A percentile compares a stretch with the other conserved stretches of the same genome.
These are phyloP conservation scores for Anomalospiza imberbis DNA, from an alignment of 2,797 vertebrate species.

Conservation along the genomic window DNA sequence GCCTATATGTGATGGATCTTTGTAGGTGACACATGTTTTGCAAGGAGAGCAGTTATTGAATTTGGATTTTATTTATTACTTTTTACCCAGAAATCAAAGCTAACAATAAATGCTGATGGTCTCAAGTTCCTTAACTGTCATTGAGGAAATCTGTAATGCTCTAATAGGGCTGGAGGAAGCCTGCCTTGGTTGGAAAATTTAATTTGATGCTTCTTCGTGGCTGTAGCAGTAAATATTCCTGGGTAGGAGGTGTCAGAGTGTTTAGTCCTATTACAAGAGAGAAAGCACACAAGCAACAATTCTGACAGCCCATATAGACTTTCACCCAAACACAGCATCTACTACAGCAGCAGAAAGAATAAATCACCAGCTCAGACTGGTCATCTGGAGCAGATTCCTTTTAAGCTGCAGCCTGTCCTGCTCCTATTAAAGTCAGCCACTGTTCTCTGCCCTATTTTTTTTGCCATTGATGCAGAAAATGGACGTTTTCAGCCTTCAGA, in stretches of 20 bases:
- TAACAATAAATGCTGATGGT: background rate
- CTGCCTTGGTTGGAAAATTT: background rate
- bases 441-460: constrained; percentile 15
- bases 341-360: background rate
- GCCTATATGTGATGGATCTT: background rate
- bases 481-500: constrained; percentile 18
- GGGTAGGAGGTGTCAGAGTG: background rate
- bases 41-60: constrained; percentile 7
- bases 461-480: constrained; percentile 45
- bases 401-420: background rate
- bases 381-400: constrained; percentile 24
- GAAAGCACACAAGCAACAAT: background rate
- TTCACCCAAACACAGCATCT: background rate
- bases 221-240: constrained; percentile 1
- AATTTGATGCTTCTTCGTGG: background rate
- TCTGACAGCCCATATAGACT: background rate
- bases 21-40: constrained; percentile 1
- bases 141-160: background rate
- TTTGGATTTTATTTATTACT: constrained; percentile 15
- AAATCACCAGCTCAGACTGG: constrained; percentile 13
- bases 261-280: background rate
- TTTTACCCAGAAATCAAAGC: constrained; percentile 11
- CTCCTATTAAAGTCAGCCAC: background rate
- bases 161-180: background rate
- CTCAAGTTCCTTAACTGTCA: background rate